These are phyloP conservation scores for Chelonoidis abingdonii DNA, from an alignment of 2,113 vertebrate species.

Conservation along the genomic window DNA sequence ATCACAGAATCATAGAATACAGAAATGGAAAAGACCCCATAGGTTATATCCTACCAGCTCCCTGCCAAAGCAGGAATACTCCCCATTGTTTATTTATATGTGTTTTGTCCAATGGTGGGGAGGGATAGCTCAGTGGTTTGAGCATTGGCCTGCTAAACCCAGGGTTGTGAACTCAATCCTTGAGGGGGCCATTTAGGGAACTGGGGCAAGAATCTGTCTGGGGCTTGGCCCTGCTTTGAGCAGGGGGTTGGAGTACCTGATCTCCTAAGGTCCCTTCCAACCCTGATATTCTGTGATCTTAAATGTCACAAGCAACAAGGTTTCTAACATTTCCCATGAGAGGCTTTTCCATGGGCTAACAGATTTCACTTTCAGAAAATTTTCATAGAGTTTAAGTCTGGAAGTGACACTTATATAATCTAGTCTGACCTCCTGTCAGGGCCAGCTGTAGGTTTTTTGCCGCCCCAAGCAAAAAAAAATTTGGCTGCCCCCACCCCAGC, in stretches of 20 bases:
- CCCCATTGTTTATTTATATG: neutral
- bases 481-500: too few species aligned
- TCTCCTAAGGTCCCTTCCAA: too few species aligned
- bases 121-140: too few species aligned
- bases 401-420: neutral
- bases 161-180: too few species aligned
- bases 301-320: neutral
- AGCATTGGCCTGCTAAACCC: too few species aligned
- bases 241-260: too few species aligned
- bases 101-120: neutral
- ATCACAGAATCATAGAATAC: neutral
- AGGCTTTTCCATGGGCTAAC: neutral
- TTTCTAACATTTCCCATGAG: neutral
- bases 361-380: neutral
- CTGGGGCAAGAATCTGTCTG: too few species aligned
- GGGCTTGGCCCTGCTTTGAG: too few species aligned
- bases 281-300: neutral
- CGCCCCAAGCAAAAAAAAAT: too few species aligned
- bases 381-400: neutral
- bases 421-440: neutral
- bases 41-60: neutral
- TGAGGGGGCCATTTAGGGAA: too few species aligned
- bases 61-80: neutral
- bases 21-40: neutral
- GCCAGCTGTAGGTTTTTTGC: too few species aligned